phyloP scores from a whole-genome alignment of 1,140 invertebrate species.

The Drosophila aff. region DNA sequence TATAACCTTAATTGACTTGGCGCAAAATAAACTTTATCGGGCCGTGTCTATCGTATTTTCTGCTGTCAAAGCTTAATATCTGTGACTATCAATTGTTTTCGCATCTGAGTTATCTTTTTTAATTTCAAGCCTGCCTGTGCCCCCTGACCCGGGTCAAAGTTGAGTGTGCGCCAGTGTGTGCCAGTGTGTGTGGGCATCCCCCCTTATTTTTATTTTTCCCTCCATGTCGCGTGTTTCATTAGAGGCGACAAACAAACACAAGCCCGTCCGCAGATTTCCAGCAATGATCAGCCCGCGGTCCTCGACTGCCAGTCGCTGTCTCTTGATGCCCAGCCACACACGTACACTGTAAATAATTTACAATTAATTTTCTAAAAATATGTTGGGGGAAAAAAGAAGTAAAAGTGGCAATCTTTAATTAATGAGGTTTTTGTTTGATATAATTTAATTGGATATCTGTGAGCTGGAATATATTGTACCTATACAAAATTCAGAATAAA shows the following conservation, averaged over 20 bases:
- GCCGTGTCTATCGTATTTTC: slow-evolving; percentile 67
- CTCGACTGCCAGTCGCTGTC: slow-evolving; percentile 44
- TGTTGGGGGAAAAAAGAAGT: too few relatives aligned
- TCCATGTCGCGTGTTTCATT: slow-evolving; percentile 82
- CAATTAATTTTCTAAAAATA: background rate
- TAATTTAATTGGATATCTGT: too few relatives aligned
- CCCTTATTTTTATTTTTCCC: slow-evolving; percentile 6
- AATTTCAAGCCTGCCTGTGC: slow-evolving; percentile 74
- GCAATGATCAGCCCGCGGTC: slow-evolving; percentile 68
- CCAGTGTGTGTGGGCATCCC: slow-evolving; percentile 17
- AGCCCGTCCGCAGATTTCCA: slow-evolving; percentile 72
- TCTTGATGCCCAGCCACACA: slow-evolving; percentile 22
- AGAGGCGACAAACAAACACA: slow-evolving; percentile 81
- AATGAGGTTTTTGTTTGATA: too few relatives aligned
- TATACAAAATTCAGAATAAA: too few relatives aligned
- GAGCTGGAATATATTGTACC: too few relatives aligned
- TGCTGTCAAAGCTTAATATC: slow-evolving; percentile 81
- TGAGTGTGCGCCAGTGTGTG: slow-evolving; percentile 51
- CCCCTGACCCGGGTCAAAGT: slow-evolving; percentile 80
- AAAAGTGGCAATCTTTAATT: too few relatives aligned
- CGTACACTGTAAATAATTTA: slow-evolving; percentile 1
- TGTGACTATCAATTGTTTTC: slow-evolving; percentile 83
- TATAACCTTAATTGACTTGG: slow-evolving; percentile 75
- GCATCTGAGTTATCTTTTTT: slow-evolving; percentile 83
- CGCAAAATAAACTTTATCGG: slow-evolving; percentile 56